Base-by-base conservation (phyloP, 1,140 invertebrate species). In the Anthonomus grandis region DNA sequence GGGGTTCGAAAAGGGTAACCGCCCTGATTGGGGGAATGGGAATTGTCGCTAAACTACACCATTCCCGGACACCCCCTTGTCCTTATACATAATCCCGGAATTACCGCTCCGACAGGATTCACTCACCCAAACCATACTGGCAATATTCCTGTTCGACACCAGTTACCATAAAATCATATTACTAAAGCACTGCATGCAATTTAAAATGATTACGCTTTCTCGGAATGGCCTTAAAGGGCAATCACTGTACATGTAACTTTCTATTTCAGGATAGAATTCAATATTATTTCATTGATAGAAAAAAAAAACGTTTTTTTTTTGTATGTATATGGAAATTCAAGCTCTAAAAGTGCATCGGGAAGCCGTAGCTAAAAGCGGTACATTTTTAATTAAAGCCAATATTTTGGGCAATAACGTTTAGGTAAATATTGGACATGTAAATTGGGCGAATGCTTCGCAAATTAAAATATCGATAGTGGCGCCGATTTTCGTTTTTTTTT, bases 41-140 rank as follows among this genome's bases (percentile, higher is more conserved):
- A 72, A 72, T 72, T 70, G 70, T 69, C 70, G 66, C 70, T 72
- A 72, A n/a, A 72, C 67, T 72, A 72, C 67, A 53, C 67, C 65
- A 67, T 69, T 70, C 63, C 51, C 59, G 57, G 44, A 34, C 56
- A 47, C 51, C 55, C n/a, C 58, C 57, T 57, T 31, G 55, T 61
- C 60, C 60, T 61, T 62, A 54, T 54, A 67, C 56, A 63, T 69
- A 69, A 71, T 70, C 67, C 67, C 57, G 23, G 55, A 61, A 68
- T 71, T 71, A 70, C 65, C 42, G 59, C 52, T n/a, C 42, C 46
- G 54, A 27, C 54, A 67, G 64, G 63, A 49, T 38, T 38, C 54
- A 57, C 45, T 41, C 54, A 49, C 36, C 42, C 52, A 55, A 17
- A 54, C 23, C 51, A 47, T 34, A 57, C n/a, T 48, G 46, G 34